These are phyloP conservation scores for Picus viridis DNA, from an alignment of 2,797 vertebrate genomes.

Conservation along the genomic window DNA sequence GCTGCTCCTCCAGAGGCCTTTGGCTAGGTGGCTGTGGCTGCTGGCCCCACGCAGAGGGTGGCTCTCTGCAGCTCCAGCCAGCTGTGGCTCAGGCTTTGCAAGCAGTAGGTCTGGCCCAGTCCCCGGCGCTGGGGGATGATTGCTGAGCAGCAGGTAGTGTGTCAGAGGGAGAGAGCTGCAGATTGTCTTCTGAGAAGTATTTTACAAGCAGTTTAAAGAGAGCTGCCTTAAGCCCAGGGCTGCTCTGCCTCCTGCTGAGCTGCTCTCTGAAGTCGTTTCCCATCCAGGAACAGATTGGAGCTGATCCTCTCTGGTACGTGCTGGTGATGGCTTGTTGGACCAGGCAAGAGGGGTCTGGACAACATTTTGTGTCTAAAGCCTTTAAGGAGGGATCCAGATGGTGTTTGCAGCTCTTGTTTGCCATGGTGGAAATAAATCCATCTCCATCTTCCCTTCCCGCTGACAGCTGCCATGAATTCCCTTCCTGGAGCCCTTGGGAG, in stretches of 20 bases:
- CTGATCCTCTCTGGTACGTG: background rate
- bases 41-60: background rate
- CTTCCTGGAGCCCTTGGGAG: background rate
- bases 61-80: background rate
- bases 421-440: background rate
- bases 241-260: background rate
- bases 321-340: background rate
- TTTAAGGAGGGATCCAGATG: background rate
- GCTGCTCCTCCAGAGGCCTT: background rate
- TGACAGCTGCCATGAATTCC: background rate
- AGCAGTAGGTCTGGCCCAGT: background rate
- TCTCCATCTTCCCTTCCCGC: background rate
- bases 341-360: background rate
- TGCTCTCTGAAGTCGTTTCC: background rate
- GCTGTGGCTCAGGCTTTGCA: background rate
- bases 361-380: background rate
- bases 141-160: fast-evolving
- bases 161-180: background rate
- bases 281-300: background rate
- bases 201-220: background rate
- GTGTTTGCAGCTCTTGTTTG: background rate
- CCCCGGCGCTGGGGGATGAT: background rate
- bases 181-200: background rate
- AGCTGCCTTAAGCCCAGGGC: background rate
- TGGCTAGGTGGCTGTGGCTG: background rate